phyloP scores from a whole-genome alignment of 2,113 vertebrate genomes.

The Canis aureus region DNA sequence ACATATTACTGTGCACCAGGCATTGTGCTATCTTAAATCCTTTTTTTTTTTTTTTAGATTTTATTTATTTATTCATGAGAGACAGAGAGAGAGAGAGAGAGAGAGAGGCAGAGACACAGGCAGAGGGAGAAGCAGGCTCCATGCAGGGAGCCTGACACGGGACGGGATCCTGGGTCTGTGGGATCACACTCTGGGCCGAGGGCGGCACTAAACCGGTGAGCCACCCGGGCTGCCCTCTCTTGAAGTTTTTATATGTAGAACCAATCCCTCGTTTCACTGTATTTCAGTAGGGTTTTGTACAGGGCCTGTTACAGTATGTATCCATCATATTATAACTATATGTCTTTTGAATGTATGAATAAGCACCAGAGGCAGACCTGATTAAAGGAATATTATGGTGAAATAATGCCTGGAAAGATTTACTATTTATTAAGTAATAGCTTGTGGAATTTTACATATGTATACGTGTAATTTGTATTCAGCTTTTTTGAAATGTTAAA shows the following conservation, averaged over 20 bases:
- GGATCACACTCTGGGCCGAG: too few relatives aligned
- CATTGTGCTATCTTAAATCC: neutral
- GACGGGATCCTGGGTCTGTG: too few relatives aligned
- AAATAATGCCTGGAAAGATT: constrained; percentile 58
- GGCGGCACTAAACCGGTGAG: too few relatives aligned
- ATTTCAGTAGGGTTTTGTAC: constrained; percentile 34
- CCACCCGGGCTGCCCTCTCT: neutral
- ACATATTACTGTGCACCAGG: neutral
- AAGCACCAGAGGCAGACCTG: neutral
- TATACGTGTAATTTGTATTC: constrained; percentile 40
- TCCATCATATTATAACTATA: neutral
- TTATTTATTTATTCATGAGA: too few relatives aligned
- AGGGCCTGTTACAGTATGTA: neutral
- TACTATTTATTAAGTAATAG: constrained; percentile 50
- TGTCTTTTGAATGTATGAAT: constrained; percentile 43
- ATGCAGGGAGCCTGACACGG: too few relatives aligned
- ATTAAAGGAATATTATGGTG: constrained; percentile 49
- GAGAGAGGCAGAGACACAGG: too few relatives aligned
- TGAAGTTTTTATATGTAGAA: constrained; percentile 28
- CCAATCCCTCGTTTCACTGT: constrained; percentile 19
- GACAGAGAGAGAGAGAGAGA: too few relatives aligned
- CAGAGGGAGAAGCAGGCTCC: too few relatives aligned
- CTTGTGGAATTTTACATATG: constrained; percentile 42
- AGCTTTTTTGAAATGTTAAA: constrained; percentile 50
- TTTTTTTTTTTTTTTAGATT: too few relatives aligned